phyloP scores from a whole-genome alignment of 2,113 vertebrate species.

The Gorilla gorilla region DNA sequence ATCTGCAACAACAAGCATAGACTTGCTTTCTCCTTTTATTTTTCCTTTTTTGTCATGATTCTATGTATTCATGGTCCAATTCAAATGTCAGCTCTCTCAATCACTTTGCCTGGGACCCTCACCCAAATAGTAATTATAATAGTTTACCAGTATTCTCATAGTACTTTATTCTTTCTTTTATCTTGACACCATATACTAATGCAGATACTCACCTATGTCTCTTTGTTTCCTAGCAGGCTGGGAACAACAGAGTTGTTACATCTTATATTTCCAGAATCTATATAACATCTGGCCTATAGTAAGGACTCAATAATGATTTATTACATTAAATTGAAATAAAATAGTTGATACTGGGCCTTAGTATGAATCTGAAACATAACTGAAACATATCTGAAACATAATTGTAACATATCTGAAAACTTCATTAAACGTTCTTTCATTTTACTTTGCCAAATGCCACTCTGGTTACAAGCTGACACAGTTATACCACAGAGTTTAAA shows the following conservation, averaged over 20 bases:
- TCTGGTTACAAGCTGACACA: background rate
- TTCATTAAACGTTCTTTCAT: background rate
- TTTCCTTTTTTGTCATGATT: background rate
- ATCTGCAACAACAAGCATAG: background rate
- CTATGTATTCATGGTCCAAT: background rate
- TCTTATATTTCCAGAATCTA: background rate
- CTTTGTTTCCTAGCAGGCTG: background rate
- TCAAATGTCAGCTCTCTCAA: background rate
- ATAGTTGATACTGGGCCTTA: background rate
- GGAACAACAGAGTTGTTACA: background rate
- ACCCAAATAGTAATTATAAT: background rate
- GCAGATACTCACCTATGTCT: background rate
- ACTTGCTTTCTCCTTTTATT: background rate
- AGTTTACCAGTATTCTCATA: background rate
- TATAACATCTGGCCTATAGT: background rate
- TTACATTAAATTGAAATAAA: background rate
- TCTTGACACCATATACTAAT: background rate
- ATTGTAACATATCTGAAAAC: background rate
- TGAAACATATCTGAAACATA: background rate
- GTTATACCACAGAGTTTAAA: background rate
- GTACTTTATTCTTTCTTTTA: background rate
- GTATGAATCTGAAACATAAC: background rate
- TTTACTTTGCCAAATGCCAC: background rate
- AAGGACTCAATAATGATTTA: background rate
- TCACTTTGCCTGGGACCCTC: background rate